Evolutionary conservation across 2,113 vertebrate genomes (phyloP).

Genomic region (Vulpes lagopus): DNA sequence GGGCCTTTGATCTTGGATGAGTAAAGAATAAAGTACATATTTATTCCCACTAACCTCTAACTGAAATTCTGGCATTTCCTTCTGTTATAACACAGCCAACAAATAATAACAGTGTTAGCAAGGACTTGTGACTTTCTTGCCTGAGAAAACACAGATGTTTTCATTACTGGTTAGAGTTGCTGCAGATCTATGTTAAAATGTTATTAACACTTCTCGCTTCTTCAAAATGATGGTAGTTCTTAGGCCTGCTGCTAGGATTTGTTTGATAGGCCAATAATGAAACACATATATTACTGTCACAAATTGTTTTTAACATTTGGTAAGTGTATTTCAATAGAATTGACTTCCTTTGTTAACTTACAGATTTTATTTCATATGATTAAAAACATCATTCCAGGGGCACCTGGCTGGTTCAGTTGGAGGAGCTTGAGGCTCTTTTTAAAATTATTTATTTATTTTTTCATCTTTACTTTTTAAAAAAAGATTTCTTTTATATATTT

Average conservation of each 20-base stretch:
- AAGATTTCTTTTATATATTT: no score
- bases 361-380: not conserved
- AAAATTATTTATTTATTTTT: no score
- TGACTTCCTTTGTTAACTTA: slow-evolving; percentile 1
- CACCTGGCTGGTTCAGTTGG: not conserved
- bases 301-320: slow-evolving; percentile 29
- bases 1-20: not conserved
- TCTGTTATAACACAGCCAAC: not conserved
- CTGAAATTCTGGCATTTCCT: slow-evolving; percentile 16
- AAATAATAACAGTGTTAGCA: not conserved
- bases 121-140: not conserved
- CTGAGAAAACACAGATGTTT: not conserved
- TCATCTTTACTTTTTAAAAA: no score
- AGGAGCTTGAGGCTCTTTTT: not conserved
- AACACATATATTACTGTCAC: not conserved
- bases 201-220: not conserved
- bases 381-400: not conserved
- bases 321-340: not conserved
- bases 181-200: not conserved
- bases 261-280: not conserved
- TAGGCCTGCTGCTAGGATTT: not conserved
- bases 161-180: not conserved
- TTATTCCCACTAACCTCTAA: slow-evolving; percentile 25
- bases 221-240: not conserved
- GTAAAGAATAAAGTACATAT: not conserved